Evolutionary conservation across 2,113 vertebrate species (phyloP).

Genomic region (Neolamprologus brichardi): DNA sequence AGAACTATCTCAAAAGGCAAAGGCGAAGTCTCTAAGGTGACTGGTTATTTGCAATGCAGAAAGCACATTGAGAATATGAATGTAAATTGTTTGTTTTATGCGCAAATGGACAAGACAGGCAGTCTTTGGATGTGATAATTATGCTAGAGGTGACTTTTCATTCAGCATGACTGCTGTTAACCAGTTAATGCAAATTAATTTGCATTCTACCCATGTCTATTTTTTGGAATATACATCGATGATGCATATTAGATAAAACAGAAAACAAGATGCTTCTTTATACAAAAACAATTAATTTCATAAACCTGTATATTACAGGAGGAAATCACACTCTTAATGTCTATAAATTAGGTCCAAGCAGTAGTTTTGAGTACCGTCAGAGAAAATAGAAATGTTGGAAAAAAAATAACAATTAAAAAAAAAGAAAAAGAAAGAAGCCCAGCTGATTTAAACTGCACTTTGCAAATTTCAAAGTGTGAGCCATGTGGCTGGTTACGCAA

Average conservation of each 20-base stretch:
- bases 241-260: not conserved
- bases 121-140: not conserved
- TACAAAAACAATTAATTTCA: not conserved
- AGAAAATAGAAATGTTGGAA: not conserved
- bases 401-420: not conserved
- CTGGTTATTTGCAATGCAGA: not conserved
- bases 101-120: not conserved
- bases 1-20: constrained; percentile 17
- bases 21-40: constrained; percentile 16
- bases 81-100: constrained; percentile 39
- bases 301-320: not conserved
- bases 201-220: not conserved
- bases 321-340: not conserved
- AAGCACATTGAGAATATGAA: constrained; percentile 30
- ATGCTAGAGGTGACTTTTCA: not conserved
- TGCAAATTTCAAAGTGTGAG: not conserved
- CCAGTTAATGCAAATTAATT: not conserved
- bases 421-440: not conserved
- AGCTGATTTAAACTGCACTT: not conserved
- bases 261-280: not conserved
- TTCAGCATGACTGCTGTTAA: not conserved
- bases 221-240: not conserved
- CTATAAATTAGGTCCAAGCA: not conserved
- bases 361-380: not conserved
- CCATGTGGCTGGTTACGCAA: not conserved